Base-by-base conservation (phyloP, 92 coral and sea anemone genomes). In the Porites lobata region DNA sequence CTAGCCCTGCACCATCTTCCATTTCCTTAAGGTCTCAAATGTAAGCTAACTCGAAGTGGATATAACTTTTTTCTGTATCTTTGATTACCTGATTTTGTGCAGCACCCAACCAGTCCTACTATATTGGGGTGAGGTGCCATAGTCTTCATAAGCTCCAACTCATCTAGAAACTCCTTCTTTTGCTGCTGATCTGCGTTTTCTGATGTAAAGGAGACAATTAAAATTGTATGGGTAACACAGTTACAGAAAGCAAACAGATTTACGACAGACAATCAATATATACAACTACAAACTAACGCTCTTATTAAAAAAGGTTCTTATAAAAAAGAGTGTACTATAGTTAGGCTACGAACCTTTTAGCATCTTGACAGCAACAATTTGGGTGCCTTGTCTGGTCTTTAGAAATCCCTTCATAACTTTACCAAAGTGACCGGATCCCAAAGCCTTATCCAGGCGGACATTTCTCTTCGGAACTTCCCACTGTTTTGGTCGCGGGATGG, bases 401-500 rank as follows among this genome's bases (percentile, higher is more conserved):
- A 97, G 76, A 26, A 78, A 78, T 14, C 94, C 99, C 86, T 91
- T 97, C 83, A 92, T 78, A 56, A 97, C 99, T 73, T 88, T 85
- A 10, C 99, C 99, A 94, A 97, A 97, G 79, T 95, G 95, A 9
- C 99, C 99, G 13, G 93, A 78, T 0, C 98, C 99, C 54, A 97
- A 88, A 21, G 88, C 91, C 64, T 90, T 75, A 32, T 89, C 93
- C 29, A 97, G 82, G 24, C 79, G 77, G 14, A 97, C 87, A 80
- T 88, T 90, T 47, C 98, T 86, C 82, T 92, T 90, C 0, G 99
- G 99, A 2, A 97, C 94, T 75, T 97, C 99, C 93, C 96, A 95
- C 38, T 90, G 89, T 38, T 75, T 92, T 0, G 90, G 93, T 72
- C 84, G 87, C 21, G 77, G 69, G 18, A 95, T 52, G 7, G 91